A percentile compares a stretch with the other conserved stretches of the same genome.
These are phyloP conservation scores for Melinopterus prodromus DNA, from an alignment of 2,888 invertebrate genomes.

Conservation along the genomic window DNA sequence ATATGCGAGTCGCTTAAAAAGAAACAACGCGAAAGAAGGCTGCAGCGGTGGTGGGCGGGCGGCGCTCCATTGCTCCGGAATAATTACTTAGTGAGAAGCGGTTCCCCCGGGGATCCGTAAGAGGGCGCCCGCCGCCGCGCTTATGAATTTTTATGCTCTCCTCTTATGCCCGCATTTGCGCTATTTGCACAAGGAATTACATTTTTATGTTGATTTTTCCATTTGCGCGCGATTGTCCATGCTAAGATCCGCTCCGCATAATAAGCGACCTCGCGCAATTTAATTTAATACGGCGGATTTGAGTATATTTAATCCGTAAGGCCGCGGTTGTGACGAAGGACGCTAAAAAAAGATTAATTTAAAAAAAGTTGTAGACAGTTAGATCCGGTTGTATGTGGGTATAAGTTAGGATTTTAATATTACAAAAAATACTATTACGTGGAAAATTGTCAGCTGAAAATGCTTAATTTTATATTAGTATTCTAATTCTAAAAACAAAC, in stretches of 20 bases:
- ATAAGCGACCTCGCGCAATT: background rate
- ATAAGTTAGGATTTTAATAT: too few relatives aligned
- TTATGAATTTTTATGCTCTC: conserved; percentile 24
- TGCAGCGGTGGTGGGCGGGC: background rate
- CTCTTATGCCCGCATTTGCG: background rate
- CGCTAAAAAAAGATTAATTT: too few relatives aligned
- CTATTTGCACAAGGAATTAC: conserved; percentile 16
- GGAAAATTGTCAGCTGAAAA: too few relatives aligned
- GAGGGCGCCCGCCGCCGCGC: background rate
- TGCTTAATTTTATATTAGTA: too few relatives aligned
- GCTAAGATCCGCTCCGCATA: background rate
- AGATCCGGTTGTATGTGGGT: too few relatives aligned
- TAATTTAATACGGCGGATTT: background rate
- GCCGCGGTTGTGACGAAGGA: too few relatives aligned
- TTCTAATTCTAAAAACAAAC: too few relatives aligned
- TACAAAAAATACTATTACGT: too few relatives aligned
- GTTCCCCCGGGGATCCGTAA: conserved; percentile 16
- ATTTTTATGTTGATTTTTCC: conserved; percentile 4
- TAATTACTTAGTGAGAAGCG: conserved; percentile 13
- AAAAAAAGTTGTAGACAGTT: too few relatives aligned
- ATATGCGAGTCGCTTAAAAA: conserved; percentile 15
- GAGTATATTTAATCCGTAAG: background rate
- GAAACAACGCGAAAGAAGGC: conserved; percentile 11
- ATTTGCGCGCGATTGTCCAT: background rate
- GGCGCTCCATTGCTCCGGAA: conserved; percentile 7